phyloP scores from a whole-genome alignment of 2,888 invertebrate genomes.

The Oscheius sp. region DNA sequence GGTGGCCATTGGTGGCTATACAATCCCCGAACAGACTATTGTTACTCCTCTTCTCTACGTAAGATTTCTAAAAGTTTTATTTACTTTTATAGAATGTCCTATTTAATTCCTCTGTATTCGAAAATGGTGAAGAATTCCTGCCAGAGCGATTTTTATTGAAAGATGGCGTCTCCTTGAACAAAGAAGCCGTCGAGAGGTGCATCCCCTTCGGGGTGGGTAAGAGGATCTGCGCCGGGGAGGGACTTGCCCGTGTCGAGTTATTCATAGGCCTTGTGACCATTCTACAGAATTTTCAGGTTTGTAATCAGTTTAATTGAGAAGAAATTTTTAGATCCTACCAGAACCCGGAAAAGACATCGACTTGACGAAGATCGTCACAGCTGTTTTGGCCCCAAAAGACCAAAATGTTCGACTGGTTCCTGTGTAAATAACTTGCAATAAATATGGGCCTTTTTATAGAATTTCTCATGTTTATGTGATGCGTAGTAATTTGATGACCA shows the following conservation, averaged over 20 bases:
- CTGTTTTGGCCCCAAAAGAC: neutral
- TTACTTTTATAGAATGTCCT: slow-evolving; percentile 39
- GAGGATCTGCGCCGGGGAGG: slow-evolving; percentile 57
- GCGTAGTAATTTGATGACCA: too few species aligned
- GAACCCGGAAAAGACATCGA: neutral
- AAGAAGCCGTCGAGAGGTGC: slow-evolving; percentile 48
- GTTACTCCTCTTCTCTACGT: slow-evolving; percentile 33
- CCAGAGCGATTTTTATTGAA: slow-evolving; percentile 54
- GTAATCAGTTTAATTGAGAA: too few species aligned
- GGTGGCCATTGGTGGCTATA: slow-evolving; percentile 22
- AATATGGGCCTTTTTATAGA: too few species aligned
- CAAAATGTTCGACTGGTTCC: neutral
- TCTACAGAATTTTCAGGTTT: slow-evolving; percentile 28
- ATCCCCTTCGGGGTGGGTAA: slow-evolving; percentile 58
- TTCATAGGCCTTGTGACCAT: slow-evolving; percentile 43
- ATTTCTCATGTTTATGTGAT: too few species aligned
- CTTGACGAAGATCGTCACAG: neutral
- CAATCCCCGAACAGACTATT: slow-evolving; percentile 30
- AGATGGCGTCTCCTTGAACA: slow-evolving; percentile 50
- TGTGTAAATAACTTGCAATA: neutral
- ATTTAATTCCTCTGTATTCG: slow-evolving; percentile 43
- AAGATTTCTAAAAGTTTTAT: neutral
- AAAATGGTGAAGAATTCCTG: slow-evolving; percentile 44
- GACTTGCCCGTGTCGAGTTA: slow-evolving; percentile 56
- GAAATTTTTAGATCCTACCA: slow-evolving; percentile 32